Evolutionary conservation across 35 echinoderm and acorn worm species (phyloP), one percentile per base, ranked within the genome.

Genomic region (Heliocidaris tuberculata): DNA sequence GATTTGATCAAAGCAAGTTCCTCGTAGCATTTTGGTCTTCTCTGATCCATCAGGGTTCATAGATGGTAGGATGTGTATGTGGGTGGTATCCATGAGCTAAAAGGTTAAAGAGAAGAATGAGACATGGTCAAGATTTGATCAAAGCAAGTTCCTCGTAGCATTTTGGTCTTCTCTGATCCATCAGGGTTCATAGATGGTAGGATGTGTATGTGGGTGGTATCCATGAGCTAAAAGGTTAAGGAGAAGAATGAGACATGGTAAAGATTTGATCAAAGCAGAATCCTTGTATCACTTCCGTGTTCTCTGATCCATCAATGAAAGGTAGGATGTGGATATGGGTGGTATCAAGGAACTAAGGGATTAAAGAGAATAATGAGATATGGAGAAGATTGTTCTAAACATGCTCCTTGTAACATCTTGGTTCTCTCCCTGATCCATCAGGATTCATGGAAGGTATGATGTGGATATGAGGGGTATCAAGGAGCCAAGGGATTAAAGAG

Each of bases 171-270:
- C 10, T 56, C 52, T 56, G 95, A 70, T 2, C 95, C 96, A 52
- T 99, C 98, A 60, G 98, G 98, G 95, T 99, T 99, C 92, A 96
- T 88, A 48, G 94, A 90, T 5, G 98, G 96, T 5, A 99, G 48
- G 12, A 99, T 54, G 70, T 97, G 96, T 54, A 99, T 97, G 15
- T 96, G 93, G 9, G 96, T 97, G 7, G 49, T 90, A 94, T 99
- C 96, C 27, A 99, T 54, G 13, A 99, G 59, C 98, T 99, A 49
- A 17, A 30, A n/a, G 30, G 30, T 48, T 86, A 49, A 52, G 31
- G n/a, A 19, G 65, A 78, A 78, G 21, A 78, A 78, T 56, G 52
- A 56, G 52, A 56, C 52, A 56, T 15, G 52, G 52, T 56, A 13
- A 56, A 56, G 52, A 56, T 12, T 42, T 13, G 52, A 56, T 13